These are phyloP conservation scores for Anthopleura sola DNA, from an alignment of 64 coral and sea anemone genomes.

Conservation along the genomic window DNA sequence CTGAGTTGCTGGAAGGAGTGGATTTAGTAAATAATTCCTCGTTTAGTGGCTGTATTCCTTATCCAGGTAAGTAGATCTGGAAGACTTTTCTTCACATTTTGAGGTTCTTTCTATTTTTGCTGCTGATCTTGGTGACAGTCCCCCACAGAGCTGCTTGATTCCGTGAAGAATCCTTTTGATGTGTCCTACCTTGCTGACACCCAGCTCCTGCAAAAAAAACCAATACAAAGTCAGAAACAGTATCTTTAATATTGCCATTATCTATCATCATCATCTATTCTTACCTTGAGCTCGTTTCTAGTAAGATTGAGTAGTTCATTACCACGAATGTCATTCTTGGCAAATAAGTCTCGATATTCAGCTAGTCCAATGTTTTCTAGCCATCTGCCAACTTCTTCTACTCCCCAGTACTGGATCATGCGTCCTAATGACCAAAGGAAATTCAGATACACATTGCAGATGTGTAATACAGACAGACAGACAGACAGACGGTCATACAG, in stretches of 20 bases:
- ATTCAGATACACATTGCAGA: not conserved
- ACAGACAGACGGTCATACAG: not conserved
- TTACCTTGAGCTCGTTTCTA: slow-evolving; percentile 75
- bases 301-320: slow-evolving; percentile 64
- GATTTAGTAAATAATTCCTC: not conserved
- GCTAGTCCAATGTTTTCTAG: slow-evolving; percentile 68
- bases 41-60: slow-evolving; percentile 77
- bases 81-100: slow-evolving; percentile 67
- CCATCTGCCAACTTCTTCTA: slow-evolving; percentile 76
- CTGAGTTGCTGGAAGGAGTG: not conserved
- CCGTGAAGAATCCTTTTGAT: slow-evolving; percentile 81
- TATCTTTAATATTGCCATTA: too few species aligned
- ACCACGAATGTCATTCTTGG: slow-evolving; percentile 78
- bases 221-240: too few species aligned
- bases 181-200: slow-evolving; percentile 85
- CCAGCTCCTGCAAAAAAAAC: slow-evolving; percentile 56
- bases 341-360: slow-evolving; percentile 76
- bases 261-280: not conserved
- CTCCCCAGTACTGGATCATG: slow-evolving; percentile 89
- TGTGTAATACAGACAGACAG: not conserved
- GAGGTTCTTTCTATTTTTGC: slow-evolving; percentile 79
- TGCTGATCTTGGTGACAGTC: slow-evolving; percentile 69
- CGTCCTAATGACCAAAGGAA: slow-evolving; percentile 33
- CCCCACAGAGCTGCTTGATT: slow-evolving; percentile 78
- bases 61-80: slow-evolving; percentile 42